Evolutionary conservation across 2,113 vertebrate genomes (phyloP).

Genomic region (Picathartes gymnocephalus): DNA sequence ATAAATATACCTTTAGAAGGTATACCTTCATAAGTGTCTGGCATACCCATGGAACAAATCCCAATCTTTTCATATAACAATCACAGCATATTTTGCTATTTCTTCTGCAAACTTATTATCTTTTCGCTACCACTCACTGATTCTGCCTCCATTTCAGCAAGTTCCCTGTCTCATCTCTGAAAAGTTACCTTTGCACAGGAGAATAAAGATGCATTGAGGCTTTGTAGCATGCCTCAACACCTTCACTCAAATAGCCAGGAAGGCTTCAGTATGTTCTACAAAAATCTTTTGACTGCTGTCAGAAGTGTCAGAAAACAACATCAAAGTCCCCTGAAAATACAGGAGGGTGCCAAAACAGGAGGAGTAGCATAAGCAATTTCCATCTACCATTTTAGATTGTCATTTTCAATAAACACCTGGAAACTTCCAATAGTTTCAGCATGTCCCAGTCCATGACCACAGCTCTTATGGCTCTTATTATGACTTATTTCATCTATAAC

Average conservation of each 20-base stretch:
- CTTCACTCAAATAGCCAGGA: neutral
- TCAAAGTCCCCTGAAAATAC: neutral
- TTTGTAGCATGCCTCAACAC: neutral
- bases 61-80: neutral
- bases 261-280: neutral
- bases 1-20: neutral
- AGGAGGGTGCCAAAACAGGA: neutral
- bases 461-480: neutral
- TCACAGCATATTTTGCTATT: neutral
- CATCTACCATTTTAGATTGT: neutral
- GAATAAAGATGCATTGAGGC: neutral
- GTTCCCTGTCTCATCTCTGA: neutral
- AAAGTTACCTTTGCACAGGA: neutral
- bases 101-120: neutral
- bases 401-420: neutral
- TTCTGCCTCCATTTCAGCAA: neutral
- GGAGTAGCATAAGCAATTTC: neutral
- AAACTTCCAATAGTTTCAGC: neutral
- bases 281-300: neutral
- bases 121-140: neutral
- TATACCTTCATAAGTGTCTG: neutral
- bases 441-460: neutral
- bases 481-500: neutral
- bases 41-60: neutral
- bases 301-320: conserved; percentile 15